A percentile compares a stretch with the other conserved stretches of the same genome.
phyloP scores from a whole-genome alignment of 2,888 invertebrate species.

The Apocheima hispidaria region DNA sequence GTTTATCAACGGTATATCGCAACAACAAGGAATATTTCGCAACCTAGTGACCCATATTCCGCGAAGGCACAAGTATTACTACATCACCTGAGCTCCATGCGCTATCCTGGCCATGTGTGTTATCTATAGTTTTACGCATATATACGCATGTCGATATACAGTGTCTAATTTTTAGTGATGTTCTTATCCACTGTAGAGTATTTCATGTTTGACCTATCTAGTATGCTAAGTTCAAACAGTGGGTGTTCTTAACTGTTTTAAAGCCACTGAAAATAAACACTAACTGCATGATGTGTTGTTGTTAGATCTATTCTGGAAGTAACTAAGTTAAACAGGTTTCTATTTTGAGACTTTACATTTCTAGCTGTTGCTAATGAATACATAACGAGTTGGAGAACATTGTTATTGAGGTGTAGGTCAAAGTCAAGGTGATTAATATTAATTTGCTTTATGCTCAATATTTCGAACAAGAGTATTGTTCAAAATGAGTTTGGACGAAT shows the following conservation, averaged over 20 bases:
- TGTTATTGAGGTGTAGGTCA: slow-evolving; percentile 37
- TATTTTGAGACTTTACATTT: slow-evolving; percentile 31
- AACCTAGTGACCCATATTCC: slow-evolving; percentile 59
- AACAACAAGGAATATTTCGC: slow-evolving; percentile 22
- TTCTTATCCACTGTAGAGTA: background rate
- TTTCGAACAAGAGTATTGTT: background rate
- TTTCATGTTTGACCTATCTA: slow-evolving; percentile 11
- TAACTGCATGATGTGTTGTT: background rate
- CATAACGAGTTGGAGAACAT: slow-evolving; percentile 17
- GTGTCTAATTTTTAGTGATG: background rate
- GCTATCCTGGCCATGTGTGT: slow-evolving; percentile 16
- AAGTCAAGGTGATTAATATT: slow-evolving; percentile 40
- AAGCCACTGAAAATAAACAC: slow-evolving; percentile 4
- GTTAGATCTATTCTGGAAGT: slow-evolving; percentile 17
- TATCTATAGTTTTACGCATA: slow-evolving; percentile 11
- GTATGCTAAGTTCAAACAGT: background rate
- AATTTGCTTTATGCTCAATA: slow-evolving; percentile 7
- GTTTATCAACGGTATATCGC: slow-evolving; percentile 7
- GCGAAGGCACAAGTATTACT: slow-evolving; percentile 40
- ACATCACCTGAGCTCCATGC: slow-evolving; percentile 41
- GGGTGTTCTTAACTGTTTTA: background rate
- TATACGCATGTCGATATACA: background rate
- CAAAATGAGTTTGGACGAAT: background rate
- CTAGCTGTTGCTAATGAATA: slow-evolving; percentile 12
- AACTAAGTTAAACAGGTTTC: slow-evolving; percentile 27